Conservation (phyloP, 1,140 invertebrate genomes). For the Temnothorax nylanderi region DNA sequence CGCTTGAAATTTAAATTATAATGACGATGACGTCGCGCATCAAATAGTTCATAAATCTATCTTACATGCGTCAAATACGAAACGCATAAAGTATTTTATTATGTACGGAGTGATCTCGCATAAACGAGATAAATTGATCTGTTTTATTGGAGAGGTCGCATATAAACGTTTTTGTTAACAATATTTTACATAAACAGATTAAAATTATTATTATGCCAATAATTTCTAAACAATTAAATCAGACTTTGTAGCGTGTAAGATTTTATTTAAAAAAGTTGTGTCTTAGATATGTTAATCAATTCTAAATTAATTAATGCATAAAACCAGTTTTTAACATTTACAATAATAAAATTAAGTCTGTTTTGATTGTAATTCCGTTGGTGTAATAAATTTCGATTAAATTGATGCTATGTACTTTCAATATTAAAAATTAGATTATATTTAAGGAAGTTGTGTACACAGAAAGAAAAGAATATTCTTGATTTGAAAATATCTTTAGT, state of each 20-base stretch:
- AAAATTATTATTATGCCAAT: not conserved
- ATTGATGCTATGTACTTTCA: not conserved
- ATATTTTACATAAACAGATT: not conserved
- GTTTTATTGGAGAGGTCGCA: not conserved
- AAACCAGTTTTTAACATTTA: not conserved
- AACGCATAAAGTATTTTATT: not conserved
- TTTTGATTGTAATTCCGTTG: too few species aligned
- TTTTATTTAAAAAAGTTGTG: not conserved
- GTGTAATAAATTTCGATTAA: too few species aligned
- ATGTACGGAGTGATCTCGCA: not conserved
- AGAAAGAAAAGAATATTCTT: too few species aligned
- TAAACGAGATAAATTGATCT: not conserved
- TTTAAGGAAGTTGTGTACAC: too few species aligned
- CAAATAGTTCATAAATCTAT: conserved; percentile 1
- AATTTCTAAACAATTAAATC: not conserved
- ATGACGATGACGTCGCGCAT: not conserved
- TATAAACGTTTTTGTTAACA: conserved; percentile 5
- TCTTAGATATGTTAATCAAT: not conserved
- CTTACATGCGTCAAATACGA: not conserved
- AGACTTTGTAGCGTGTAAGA: not conserved
- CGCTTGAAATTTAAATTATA: conserved; percentile 7
- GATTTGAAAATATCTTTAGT: too few species aligned
- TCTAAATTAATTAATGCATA: not conserved
- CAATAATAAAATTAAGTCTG: too few species aligned
- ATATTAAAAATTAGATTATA: not conserved